Percentiles rank a stretch among this genome's conserved stretches.
These are phyloP conservation scores for Melanotaenia parkinsoni DNA, from an alignment of 2,797 vertebrate species.

Conservation along the genomic window DNA sequence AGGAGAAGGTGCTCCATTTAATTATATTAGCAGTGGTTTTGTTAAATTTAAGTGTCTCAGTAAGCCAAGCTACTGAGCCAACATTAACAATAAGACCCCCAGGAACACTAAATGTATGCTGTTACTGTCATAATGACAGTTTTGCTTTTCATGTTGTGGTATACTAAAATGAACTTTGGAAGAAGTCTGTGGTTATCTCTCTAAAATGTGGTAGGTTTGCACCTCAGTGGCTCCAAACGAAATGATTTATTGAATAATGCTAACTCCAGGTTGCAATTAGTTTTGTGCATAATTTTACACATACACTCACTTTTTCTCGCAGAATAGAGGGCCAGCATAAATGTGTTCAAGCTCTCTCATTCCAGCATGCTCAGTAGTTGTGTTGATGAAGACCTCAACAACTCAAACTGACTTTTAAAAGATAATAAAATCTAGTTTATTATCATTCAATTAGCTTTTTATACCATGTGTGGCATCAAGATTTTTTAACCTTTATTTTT, in stretches of 20 bases:
- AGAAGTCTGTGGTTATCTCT: not conserved
- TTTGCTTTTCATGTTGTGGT: not conserved
- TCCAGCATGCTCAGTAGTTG: conserved; percentile 5
- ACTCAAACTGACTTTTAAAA: conserved; percentile 33
- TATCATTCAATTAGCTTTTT: conserved; percentile 55
- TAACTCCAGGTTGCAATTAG: not conserved
- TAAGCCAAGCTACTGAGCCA: not conserved
- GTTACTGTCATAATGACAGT: not conserved
- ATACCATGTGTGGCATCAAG: conserved; percentile 10
- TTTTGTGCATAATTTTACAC: conserved; percentile 15
- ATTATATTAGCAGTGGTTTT: conserved; percentile 22
- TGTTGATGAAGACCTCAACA: conserved; percentile 17
- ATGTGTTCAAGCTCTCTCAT: conserved; percentile 10
- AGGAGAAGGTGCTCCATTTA: conserved; percentile 14
- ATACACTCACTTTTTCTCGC: not conserved
- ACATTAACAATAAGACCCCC: not conserved
- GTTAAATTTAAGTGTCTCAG: conserved; percentile 5
- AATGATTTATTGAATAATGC: not conserved
- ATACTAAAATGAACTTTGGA: not conserved
- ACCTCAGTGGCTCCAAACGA: not conserved
- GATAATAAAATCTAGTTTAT: conserved; percentile 46
- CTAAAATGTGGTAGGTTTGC: not conserved
- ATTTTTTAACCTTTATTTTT: conserved; percentile 8
- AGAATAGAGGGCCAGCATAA: conserved; percentile 14
- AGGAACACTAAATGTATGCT: conserved; percentile 17